Conservation (phyloP, 2,888 invertebrate genomes). For the Cepaea hortensis region DNA sequence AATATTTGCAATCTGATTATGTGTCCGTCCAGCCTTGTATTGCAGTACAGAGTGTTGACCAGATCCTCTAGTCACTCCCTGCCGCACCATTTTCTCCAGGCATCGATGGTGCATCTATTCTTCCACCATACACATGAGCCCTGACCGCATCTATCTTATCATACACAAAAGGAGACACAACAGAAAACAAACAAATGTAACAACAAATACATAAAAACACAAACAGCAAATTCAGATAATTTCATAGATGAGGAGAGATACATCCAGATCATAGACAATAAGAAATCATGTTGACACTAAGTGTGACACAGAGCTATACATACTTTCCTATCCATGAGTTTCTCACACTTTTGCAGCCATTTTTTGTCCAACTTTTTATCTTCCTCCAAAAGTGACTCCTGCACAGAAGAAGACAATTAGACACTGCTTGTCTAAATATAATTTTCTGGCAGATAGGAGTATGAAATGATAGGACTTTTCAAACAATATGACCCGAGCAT, state of each 20-base stretch:
- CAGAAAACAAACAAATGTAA: neutral
- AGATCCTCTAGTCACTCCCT: no score
- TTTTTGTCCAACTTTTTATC: constrained; percentile 66
- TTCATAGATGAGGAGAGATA: no score
- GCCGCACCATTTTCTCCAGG: no score
- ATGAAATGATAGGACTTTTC: neutral
- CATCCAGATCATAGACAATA: no score
- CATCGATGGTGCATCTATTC: no score
- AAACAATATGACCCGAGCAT: no score
- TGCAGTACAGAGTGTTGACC: no score
- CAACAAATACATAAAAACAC: neutral
- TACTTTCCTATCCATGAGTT: constrained; percentile 65
- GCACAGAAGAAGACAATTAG: neutral
- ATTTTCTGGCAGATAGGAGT: neutral
- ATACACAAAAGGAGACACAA: neutral
- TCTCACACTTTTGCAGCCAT: constrained; percentile 72
- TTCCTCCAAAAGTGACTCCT: constrained; percentile 58
- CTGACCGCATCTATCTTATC: no score
- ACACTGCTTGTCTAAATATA: neutral
- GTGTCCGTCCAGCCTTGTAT: no score
- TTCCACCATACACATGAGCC: no score
- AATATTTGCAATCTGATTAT: no score
- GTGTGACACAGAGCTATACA: constrained; percentile 4
- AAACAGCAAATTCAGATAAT: neutral
- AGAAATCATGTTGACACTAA: no score